phyloP scores from a whole-genome alignment of 2,888 invertebrate genomes.

The Autographa gamma region DNA sequence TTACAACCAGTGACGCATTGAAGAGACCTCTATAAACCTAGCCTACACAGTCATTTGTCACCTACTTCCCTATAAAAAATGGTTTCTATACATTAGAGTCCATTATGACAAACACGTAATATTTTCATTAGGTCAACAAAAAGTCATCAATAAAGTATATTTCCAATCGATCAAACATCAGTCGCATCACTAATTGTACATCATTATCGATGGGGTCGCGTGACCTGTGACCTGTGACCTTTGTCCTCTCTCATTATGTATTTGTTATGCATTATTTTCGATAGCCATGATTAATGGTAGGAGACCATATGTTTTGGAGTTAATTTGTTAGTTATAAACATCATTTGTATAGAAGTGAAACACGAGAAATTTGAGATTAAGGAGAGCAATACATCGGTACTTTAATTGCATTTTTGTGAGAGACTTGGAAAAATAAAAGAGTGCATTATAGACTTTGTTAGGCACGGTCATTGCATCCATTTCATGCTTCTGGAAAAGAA shows the following conservation, averaged over 20 bases:
- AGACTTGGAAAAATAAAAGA: too few relatives aligned
- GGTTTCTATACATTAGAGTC: background rate
- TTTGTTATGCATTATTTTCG: constrained; percentile 43
- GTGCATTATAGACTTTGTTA: too few relatives aligned
- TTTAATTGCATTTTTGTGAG: too few relatives aligned
- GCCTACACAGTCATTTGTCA: background rate
- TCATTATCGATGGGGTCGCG: constrained; percentile 44
- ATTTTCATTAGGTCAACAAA: background rate
- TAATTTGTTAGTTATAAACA: background rate
- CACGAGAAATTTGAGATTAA: too few relatives aligned
- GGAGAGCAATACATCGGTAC: too few relatives aligned
- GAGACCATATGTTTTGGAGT: background rate
- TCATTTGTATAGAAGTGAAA: background rate
- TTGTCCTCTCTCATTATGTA: constrained; percentile 30
- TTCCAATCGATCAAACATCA: constrained; percentile 36
- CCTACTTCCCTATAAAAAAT: background rate
- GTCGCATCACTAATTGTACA: constrained; percentile 20
- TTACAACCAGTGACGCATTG: too few relatives aligned
- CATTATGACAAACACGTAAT: background rate
- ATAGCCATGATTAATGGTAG: constrained; percentile 22
- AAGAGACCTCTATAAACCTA: too few relatives aligned
- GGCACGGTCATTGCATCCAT: too few relatives aligned
- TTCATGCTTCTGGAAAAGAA: too few relatives aligned
- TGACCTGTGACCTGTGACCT: constrained; percentile 27
- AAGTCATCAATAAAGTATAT: background rate